phyloP scores from a whole-genome alignment of 2,888 invertebrate genomes.

The Tetheella fluctuosa region DNA sequence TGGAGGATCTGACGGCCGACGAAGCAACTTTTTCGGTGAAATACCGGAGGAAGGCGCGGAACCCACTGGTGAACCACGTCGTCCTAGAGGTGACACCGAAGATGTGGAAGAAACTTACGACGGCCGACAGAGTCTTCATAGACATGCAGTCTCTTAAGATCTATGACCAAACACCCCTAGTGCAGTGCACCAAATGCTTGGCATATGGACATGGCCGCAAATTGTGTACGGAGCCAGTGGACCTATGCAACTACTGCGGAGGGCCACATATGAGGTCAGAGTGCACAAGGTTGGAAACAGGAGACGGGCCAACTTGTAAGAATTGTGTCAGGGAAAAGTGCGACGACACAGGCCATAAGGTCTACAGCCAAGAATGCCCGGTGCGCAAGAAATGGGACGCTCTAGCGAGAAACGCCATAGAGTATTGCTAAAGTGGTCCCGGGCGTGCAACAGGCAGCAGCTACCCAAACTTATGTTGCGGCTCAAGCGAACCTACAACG shows the following conservation, averaged over 20 bases:
- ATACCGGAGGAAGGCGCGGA: slow-evolving; percentile 12
- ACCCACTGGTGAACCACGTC: slow-evolving; percentile 11
- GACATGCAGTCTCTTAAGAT: slow-evolving; percentile 18
- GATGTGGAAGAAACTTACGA: slow-evolving; percentile 7
- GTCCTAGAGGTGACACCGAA: slow-evolving; percentile 10
- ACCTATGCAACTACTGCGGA: slow-evolving; percentile 23
- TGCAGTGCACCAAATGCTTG: slow-evolving; percentile 25
- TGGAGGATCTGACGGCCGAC: neutral
- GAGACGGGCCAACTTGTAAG: neutral
- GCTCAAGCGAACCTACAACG: too few relatives aligned
- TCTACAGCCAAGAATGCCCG: too few relatives aligned
- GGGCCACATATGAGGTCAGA: neutral
- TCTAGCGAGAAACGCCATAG: too few relatives aligned
- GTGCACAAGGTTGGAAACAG: neutral
- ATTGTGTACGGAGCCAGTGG: slow-evolving; percentile 18
- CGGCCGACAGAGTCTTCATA: neutral
- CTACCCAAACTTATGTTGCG: too few relatives aligned
- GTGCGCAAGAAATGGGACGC: too few relatives aligned
- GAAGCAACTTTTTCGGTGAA: neutral
- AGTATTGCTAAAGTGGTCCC: too few relatives aligned
- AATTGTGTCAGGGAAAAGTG: neutral
- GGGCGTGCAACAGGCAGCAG: too few relatives aligned
- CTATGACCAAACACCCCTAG: slow-evolving; percentile 24
- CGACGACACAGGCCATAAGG: too few relatives aligned
- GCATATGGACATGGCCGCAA: slow-evolving; percentile 20